Base-by-base conservation (phyloP, 1,140 invertebrate species). In the Rhysida immarginata region DNA sequence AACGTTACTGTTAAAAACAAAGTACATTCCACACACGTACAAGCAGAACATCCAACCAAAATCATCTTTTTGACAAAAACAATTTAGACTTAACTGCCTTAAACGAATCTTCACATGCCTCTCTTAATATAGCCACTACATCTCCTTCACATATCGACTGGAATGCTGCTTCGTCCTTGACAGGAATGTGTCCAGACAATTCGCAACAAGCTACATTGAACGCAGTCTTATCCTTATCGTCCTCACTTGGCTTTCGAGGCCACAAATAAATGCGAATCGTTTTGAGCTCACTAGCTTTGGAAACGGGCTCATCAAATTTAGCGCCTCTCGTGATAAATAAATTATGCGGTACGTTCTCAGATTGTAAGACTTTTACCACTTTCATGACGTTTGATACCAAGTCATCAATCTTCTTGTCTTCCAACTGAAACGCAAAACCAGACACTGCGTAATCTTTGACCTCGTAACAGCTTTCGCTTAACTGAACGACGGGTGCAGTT, bases 171-270 rank as follows among this genome's bases (percentile, higher is more conserved):
- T 51, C 49, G 2, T 51, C 49, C 71, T 72, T 78, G 16, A 82
- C 69, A 18, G 74, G 67, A 55, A 85, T 73, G 69, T 82, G 81
- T 18, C 82, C 82, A 65, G 78, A 80, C 1, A 83, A 64, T 68
- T 85, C 82, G 64, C 75, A 80, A 1, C 75, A 68, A 18, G 80
- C 82, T 29, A 79, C 70, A 69, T 76, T 75, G 62, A 83, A 79
- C 26, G 66, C 70, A 29, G 53, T 62, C 1, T 74, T 66, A 54
- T 75, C 65, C 69, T 83, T 83, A 1, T 66, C 60, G 20, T 76
- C 18, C 5, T 20, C 18, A 53, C 29, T 72, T 46, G 72, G 66
- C 60, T 75, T 74, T 59, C 81, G 73, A 5, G 78, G 78, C 78
- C 80, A 84, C 51, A 84, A 66, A 58, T 80, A 76, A 42, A 83